These are phyloP conservation scores for Rhorus exstirpatorius DNA, from an alignment of 2,888 invertebrate genomes.

Conservation along the genomic window DNA sequence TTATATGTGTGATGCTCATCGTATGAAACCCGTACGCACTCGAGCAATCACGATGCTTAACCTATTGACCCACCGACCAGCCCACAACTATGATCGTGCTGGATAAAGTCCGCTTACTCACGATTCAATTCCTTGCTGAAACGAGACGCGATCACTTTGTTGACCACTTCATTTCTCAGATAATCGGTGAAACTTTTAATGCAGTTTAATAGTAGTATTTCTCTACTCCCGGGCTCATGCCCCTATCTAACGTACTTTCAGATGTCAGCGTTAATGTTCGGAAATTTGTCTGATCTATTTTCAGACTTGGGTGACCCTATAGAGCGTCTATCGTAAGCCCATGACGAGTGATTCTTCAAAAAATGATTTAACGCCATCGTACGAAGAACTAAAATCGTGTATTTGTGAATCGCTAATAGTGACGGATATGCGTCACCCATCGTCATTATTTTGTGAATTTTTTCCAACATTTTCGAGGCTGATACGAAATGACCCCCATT, in stretches of 20 bases:
- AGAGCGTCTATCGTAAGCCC: too few species aligned
- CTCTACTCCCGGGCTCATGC: slow-evolving; percentile 2
- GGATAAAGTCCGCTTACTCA: slow-evolving; percentile 18
- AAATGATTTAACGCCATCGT: neutral
- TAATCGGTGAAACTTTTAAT: slow-evolving; percentile 25
- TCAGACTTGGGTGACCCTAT: neutral
- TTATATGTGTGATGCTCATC: slow-evolving; percentile 12
- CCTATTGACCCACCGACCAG: slow-evolving; percentile 71
- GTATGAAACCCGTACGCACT: slow-evolving; percentile 59
- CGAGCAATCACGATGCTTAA: slow-evolving; percentile 73
- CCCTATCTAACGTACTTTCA: neutral
- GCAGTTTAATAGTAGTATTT: slow-evolving; percentile 8
- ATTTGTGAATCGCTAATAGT: neutral
- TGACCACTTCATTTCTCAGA: slow-evolving; percentile 29
- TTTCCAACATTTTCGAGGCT: slow-evolving; percentile 18
- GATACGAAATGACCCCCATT: slow-evolving; percentile 75
- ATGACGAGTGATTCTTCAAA: neutral
- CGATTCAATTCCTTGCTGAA: slow-evolving; percentile 16
- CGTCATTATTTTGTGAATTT: slow-evolving; percentile 23
- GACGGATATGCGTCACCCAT: slow-evolving; percentile 31
- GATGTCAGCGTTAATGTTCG: neutral
- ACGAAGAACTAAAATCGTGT: neutral
- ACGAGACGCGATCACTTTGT: neutral
- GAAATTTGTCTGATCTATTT: neutral
- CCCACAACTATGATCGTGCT: slow-evolving; percentile 4